Conservation (phyloP, 1,140 invertebrate genomes). For the Drosophila simulans region DNA sequence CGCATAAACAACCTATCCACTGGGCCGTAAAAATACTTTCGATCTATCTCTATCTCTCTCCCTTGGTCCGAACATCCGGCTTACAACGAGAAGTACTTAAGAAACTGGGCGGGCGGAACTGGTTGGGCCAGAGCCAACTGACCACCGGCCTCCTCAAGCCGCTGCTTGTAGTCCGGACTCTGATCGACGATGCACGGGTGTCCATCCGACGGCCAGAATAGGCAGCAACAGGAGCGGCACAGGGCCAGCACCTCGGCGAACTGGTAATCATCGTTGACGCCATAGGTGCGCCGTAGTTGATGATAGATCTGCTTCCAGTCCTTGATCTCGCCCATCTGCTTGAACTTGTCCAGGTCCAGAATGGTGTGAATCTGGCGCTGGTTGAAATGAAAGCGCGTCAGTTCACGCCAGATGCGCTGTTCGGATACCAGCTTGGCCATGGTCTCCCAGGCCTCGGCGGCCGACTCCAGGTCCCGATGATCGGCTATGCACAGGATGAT, state of each 20-base stretch:
- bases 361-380: slow-evolving; percentile 92
- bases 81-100: slow-evolving; percentile 96
- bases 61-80: slow-evolving; percentile 41
- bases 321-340: slow-evolving; percentile 85
- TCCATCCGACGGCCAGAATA: slow-evolving; percentile 97
- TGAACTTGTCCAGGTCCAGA: slow-evolving; percentile 86
- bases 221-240: slow-evolving; percentile 96
- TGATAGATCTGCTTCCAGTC: slow-evolving; percentile 91
- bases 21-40: slow-evolving; percentile 53
- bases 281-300: slow-evolving; percentile 92
- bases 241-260: slow-evolving; percentile 97
- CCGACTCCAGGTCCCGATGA: slow-evolving; percentile 92
- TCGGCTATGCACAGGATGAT: slow-evolving; percentile 95
- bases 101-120: slow-evolving; percentile 93
- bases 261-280: slow-evolving; percentile 93
- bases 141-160: slow-evolving; percentile 91
- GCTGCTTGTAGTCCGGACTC: slow-evolving; percentile 91
- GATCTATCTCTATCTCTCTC: slow-evolving; percentile 56
- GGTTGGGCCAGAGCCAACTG: slow-evolving; percentile 92
- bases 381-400: slow-evolving; percentile 96
- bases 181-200: slow-evolving; percentile 95
- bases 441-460: slow-evolving; percentile 87
- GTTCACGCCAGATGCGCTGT: slow-evolving; percentile 95
- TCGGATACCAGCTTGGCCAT: slow-evolving; percentile 94
- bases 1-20: slow-evolving; percentile 42